These are phyloP conservation scores for Adelges cooleyi DNA, from an alignment of 1,140 invertebrate genomes.

Conservation along the genomic window DNA sequence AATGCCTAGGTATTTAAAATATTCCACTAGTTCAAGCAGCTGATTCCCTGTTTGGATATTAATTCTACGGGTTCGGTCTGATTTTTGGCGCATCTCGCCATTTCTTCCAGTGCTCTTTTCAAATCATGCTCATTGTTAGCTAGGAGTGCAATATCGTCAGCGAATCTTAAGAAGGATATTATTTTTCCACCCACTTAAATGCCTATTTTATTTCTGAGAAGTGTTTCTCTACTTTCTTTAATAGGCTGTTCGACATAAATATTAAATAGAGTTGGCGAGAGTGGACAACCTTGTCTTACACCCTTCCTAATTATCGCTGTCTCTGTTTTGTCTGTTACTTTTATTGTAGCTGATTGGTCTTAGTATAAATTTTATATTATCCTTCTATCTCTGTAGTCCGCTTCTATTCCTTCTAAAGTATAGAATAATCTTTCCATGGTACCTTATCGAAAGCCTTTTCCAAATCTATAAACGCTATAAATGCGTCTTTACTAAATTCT, in stretches of 20 bases:
- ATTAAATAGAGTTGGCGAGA: background rate
- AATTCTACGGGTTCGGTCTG: background rate
- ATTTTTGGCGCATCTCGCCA: background rate
- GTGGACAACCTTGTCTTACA: background rate
- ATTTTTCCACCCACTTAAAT: background rate
- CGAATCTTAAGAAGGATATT: background rate
- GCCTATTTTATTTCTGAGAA: background rate
- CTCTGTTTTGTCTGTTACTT: no score
- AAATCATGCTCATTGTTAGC: background rate
- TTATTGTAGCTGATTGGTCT: no score
- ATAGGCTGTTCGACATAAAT: background rate
- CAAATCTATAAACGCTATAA: background rate
- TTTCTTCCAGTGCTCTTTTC: no score
- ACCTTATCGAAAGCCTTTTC: no score
- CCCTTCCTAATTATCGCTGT: background rate
- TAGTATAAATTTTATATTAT: background rate
- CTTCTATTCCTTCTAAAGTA: no score
- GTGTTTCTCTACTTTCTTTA: background rate
- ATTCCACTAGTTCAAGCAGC: no score
- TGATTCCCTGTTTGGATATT: background rate
- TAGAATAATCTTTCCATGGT: no score
- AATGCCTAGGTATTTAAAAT: background rate
- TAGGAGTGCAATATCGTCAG: background rate
- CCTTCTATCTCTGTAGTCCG: background rate
- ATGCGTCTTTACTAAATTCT: background rate